A percentile compares a stretch with the other conserved stretches of the same genome.
These are phyloP conservation scores for Cathartes aura DNA, from an alignment of 2,113 vertebrate species.

Conservation along the genomic window DNA sequence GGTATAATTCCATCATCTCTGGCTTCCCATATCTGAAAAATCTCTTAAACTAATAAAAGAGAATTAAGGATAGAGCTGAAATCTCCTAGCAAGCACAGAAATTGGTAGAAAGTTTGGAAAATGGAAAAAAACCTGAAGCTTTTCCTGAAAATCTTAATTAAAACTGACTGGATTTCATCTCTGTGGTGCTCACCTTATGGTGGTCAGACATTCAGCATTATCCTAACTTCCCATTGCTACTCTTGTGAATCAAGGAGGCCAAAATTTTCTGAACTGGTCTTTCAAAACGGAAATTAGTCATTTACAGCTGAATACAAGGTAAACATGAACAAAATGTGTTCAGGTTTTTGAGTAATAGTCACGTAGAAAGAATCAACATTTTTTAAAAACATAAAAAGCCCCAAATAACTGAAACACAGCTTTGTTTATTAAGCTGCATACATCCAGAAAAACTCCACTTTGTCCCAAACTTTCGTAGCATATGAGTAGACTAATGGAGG, in stretches of 20 bases:
- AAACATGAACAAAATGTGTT: not conserved
- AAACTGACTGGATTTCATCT: not conserved
- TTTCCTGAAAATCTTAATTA: not conserved
- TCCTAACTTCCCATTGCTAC: not conserved
- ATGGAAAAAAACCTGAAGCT: not conserved
- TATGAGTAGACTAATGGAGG: not conserved
- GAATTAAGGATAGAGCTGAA: not conserved
- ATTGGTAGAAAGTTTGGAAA: not conserved
- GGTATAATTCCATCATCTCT: not conserved
- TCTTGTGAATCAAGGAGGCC: not conserved
- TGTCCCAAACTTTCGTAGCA: not conserved
- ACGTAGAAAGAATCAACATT: not conserved
- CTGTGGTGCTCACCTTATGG: not conserved
- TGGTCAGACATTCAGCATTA: not conserved
- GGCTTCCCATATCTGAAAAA: not conserved
- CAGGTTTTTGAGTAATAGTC: not conserved
- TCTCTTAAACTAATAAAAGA: not conserved
- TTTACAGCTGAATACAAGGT: not conserved
- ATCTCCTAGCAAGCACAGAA: not conserved
- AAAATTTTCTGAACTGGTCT: not conserved
- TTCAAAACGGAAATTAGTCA: not conserved
- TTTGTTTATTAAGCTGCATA: not conserved
- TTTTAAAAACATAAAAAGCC: not conserved
- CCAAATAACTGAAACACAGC: not conserved
- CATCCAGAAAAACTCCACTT: not conserved